Conservation (phyloP, 2,113 vertebrate genomes). For the Larimichthys crocea region DNA sequence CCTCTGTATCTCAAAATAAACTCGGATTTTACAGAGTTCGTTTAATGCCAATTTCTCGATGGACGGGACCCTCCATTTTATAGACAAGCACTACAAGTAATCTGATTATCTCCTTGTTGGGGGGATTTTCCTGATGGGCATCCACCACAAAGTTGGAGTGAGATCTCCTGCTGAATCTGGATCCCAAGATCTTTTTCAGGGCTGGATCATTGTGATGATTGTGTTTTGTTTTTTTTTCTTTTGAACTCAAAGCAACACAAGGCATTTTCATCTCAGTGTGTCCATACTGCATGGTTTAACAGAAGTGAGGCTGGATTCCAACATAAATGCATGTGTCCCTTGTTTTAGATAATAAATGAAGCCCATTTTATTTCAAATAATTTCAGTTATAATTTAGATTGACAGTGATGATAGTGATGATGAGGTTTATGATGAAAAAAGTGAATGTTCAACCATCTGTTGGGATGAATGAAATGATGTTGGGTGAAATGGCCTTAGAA, state of each 20-base stretch:
- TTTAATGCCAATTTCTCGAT: constrained; percentile 71
- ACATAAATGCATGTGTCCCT: constrained; percentile 62
- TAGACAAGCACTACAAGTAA: constrained; percentile 34
- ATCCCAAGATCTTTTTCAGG: constrained; percentile 46
- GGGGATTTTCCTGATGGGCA: constrained; percentile 24
- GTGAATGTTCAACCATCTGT: constrained; percentile 56
- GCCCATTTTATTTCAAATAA: constrained; percentile 21
- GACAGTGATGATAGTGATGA: constrained; percentile 2
- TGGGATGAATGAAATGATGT: constrained; percentile 19
- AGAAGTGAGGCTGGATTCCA: constrained; percentile 21
- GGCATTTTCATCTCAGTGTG: constrained; percentile 36
- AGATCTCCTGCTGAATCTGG: constrained; percentile 30
- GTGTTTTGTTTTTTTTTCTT: constrained; percentile 6
- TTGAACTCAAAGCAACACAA: constrained; percentile 30
- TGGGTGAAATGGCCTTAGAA: constrained; percentile 71
- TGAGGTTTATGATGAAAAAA: constrained; percentile 30
- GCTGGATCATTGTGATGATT: constrained; percentile 60
- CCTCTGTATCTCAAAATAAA: constrained; percentile 57
- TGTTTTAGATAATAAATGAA: constrained; percentile 43
- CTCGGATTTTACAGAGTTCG: constrained; percentile 71
- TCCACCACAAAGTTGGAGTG: constrained; percentile 20
- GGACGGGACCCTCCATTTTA: constrained; percentile 36
- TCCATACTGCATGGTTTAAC: constrained; percentile 45
- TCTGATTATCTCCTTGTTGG: constrained; percentile 40
- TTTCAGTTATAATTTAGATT: constrained; percentile 32